Evolutionary conservation across 2,113 vertebrate species (phyloP).

Genomic region (Prietella phreatophila): DNA sequence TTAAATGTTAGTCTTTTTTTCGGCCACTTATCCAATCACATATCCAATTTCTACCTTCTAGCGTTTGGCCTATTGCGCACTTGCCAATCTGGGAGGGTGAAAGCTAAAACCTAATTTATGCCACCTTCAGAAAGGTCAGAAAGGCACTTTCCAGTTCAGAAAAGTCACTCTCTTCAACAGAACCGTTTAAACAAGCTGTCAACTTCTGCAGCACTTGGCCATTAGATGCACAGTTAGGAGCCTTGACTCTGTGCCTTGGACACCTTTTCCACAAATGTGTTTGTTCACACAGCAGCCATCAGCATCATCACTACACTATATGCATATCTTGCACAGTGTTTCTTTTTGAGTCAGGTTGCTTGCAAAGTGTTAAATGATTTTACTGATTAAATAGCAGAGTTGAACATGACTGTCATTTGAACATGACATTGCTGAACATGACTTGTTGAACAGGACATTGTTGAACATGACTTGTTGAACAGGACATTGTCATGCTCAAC

Average conservation of each 20-base stretch:
- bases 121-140: background rate
- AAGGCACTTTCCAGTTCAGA: background rate
- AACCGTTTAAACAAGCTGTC: background rate
- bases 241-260: background rate
- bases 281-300: background rate
- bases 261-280: background rate
- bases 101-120: background rate
- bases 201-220: background rate
- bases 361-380: background rate
- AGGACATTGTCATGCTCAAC: background rate
- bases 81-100: background rate
- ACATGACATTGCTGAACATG: too few relatives aligned
- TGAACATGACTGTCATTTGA: too few relatives aligned
- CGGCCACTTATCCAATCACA: background rate
- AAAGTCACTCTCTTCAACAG: background rate
- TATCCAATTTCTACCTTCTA: background rate
- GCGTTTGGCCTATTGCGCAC: background rate
- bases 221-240: background rate
- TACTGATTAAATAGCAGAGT: background rate
- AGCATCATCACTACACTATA: background rate
- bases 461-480: background rate
- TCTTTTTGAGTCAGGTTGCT: background rate
- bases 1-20: background rate
- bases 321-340: background rate
- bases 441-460: background rate